Evolutionary conservation across 2,888 invertebrate species (phyloP).

Genomic region (Anodontia alba): DNA sequence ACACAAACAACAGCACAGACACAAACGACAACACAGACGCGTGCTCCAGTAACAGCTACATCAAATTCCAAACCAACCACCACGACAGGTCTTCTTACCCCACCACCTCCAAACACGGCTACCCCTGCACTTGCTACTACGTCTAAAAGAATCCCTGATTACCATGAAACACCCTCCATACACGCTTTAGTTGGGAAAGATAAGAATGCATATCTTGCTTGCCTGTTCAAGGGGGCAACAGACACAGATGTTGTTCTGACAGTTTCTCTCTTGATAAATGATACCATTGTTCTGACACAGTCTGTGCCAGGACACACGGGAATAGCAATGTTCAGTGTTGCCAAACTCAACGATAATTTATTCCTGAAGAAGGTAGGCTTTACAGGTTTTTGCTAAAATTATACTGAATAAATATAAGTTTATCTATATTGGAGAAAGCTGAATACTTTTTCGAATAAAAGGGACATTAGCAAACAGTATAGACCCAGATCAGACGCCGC

Average conservation of each 20-base stretch:
- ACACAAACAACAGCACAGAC: background rate
- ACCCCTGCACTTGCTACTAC: constrained; percentile 30
- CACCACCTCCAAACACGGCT: constrained; percentile 29
- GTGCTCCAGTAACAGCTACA: too few species aligned
- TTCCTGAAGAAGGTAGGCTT: constrained; percentile 60
- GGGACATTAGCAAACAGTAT: too few species aligned
- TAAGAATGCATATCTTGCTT: constrained; percentile 61
- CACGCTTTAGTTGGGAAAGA: constrained; percentile 46
- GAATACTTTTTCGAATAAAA: too few species aligned
- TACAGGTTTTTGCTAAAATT: too few species aligned
- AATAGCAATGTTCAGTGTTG: constrained; percentile 53
- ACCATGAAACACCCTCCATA: constrained; percentile 46
- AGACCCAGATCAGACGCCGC: too few species aligned
- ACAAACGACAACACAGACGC: background rate
- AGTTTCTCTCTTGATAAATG: constrained; percentile 53
- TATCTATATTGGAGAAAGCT: too few species aligned
- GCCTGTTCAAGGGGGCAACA: constrained; percentile 47
- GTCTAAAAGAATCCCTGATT: constrained; percentile 54
- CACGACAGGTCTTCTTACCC: constrained; percentile 17
- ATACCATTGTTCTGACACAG: constrained; percentile 36
- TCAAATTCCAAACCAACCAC: constrained; percentile 28
- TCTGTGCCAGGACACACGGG: constrained; percentile 51
- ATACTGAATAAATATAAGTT: background rate
- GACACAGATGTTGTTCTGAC: constrained; percentile 55
- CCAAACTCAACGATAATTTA: constrained; percentile 59